A percentile compares a stretch with the other conserved stretches of the same genome.
Conservation (phyloP, 2,113 vertebrate species). For the Myotis yumanensis region DNA sequence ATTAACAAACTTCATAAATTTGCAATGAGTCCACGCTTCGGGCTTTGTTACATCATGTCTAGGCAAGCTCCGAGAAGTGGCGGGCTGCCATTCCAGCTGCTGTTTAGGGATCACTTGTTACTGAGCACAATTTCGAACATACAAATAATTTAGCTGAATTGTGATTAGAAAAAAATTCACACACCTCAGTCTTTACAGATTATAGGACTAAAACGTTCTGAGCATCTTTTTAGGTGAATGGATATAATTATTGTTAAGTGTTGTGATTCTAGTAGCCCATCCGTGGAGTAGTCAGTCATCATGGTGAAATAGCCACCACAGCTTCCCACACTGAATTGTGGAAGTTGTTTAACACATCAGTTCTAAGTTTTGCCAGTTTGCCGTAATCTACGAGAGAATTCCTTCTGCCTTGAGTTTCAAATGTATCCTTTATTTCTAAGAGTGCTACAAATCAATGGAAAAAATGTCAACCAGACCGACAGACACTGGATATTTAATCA, state of each 20-base stretch:
- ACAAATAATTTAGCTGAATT: conserved; percentile 28
- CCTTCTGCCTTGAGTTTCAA: conserved; percentile 57
- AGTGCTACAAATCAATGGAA: conserved; percentile 61
- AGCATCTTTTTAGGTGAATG: conserved; percentile 49
- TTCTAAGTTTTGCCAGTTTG: conserved; percentile 52
- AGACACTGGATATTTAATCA: conserved; percentile 72
- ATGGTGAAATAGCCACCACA: not conserved
- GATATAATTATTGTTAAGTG: conserved; percentile 33
- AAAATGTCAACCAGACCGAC: conserved; percentile 74
- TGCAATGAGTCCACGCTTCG: not conserved
- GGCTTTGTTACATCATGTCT: not conserved
- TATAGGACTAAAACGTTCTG: not conserved
- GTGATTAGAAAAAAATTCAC: not conserved
- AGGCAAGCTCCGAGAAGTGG: not conserved
- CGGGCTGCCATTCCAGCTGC: not conserved
- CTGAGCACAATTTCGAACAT: not conserved
- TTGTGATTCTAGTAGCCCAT: conserved; percentile 29
- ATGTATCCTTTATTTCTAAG: conserved; percentile 68
- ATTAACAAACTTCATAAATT: conserved; percentile 59
- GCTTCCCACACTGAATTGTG: not conserved
- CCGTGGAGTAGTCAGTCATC: not conserved
- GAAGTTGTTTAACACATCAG: conserved; percentile 30
- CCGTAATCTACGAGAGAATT: conserved; percentile 66
- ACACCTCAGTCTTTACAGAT: not conserved
- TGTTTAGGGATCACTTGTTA: not conserved